A percentile compares a stretch with the other conserved stretches of the same genome.
These are phyloP conservation scores for Polypterus senegalus DNA, from an alignment of 2,113 vertebrate species.

Conservation along the genomic window DNA sequence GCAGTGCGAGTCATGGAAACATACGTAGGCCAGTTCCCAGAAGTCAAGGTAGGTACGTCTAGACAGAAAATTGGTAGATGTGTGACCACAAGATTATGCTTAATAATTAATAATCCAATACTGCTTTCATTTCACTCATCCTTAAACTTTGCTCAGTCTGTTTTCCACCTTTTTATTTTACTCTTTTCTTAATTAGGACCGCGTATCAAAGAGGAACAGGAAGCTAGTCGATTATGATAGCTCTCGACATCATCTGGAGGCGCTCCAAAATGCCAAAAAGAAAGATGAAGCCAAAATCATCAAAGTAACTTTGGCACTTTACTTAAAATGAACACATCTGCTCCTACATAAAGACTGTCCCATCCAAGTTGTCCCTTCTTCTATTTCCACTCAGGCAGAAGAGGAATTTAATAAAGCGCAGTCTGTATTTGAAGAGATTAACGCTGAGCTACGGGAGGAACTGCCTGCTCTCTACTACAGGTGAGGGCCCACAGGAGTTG, in stretches of 20 bases:
- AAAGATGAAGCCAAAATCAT: conserved; percentile 74
- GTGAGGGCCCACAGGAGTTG: conserved; percentile 31
- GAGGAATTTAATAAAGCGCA: conserved; percentile 70
- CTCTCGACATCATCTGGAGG: conserved; percentile 72
- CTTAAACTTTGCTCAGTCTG: not conserved
- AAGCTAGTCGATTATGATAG: conserved; percentile 90
- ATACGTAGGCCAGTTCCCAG: conserved; percentile 77
- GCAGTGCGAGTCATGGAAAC: conserved; percentile 73
- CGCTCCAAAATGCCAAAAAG: conserved; percentile 75
- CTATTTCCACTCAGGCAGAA: conserved; percentile 52
- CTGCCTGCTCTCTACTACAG: conserved; percentile 68
- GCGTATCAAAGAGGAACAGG: conserved; percentile 72
- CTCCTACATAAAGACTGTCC: not conserved
- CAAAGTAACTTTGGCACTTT: conserved; percentile 49
- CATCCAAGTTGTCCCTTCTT: not conserved
- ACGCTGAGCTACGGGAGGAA: conserved; percentile 73
- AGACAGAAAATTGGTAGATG: not conserved
- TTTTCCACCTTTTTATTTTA: not conserved
- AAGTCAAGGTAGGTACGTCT: conserved; percentile 57
- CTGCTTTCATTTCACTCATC: not conserved
- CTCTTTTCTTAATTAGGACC: conserved; percentile 52
- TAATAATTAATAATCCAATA: no score
- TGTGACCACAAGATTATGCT: no score
- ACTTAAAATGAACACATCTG: not conserved
- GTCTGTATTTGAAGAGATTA: conserved; percentile 71